Percentiles rank a stretch among this genome's conserved stretches.
These are phyloP conservation scores for Pterophyllum scalare DNA, from an alignment of 2,113 vertebrate species.

Conservation along the genomic window DNA sequence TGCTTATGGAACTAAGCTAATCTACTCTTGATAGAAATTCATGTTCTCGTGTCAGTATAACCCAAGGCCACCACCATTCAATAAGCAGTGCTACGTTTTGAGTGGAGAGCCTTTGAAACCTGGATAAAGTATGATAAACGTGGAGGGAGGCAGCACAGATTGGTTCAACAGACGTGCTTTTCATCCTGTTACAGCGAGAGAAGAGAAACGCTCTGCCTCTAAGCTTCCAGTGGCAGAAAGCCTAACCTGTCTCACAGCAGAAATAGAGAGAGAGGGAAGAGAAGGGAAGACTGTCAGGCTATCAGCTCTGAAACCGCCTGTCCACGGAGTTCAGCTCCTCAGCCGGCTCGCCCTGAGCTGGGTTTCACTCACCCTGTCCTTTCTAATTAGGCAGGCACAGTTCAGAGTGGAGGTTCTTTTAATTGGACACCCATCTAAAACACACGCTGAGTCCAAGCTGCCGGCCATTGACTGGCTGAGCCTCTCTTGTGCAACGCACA, in stretches of 20 bases:
- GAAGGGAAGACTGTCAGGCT: neutral
- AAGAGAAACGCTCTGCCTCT: slow-evolving; percentile 25
- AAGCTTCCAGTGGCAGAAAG: slow-evolving; percentile 32
- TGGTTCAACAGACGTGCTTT: slow-evolving; percentile 36
- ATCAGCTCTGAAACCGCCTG: slow-evolving; percentile 30
- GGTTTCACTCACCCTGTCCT: slow-evolving; percentile 55
- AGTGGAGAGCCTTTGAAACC: slow-evolving; percentile 47
- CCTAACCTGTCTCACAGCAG: slow-evolving; percentile 41
- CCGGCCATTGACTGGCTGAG: slow-evolving; percentile 58
- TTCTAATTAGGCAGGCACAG: slow-evolving; percentile 70
- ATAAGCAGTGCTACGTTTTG: slow-evolving; percentile 14
- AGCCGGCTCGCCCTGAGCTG: slow-evolving; percentile 31
- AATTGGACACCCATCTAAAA: slow-evolving; percentile 74
- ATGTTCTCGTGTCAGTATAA: slow-evolving; percentile 39
- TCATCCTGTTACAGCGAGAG: slow-evolving; percentile 37
- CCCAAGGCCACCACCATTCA: slow-evolving; percentile 37
- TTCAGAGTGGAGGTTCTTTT: slow-evolving; percentile 69
- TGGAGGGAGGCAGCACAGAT: slow-evolving; percentile 47
- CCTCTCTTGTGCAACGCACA: slow-evolving; percentile 44
- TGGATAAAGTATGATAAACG: slow-evolving; percentile 53
- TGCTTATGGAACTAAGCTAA: slow-evolving; percentile 39
- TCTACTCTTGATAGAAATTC: slow-evolving; percentile 49
- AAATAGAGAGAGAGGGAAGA: neutral
- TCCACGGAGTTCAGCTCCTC: slow-evolving; percentile 41
- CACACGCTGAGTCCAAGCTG: slow-evolving; percentile 73